These are phyloP conservation scores for Anser brachyrhynchus DNA, from an alignment of 2,113 vertebrate species.

Conservation along the genomic window DNA sequence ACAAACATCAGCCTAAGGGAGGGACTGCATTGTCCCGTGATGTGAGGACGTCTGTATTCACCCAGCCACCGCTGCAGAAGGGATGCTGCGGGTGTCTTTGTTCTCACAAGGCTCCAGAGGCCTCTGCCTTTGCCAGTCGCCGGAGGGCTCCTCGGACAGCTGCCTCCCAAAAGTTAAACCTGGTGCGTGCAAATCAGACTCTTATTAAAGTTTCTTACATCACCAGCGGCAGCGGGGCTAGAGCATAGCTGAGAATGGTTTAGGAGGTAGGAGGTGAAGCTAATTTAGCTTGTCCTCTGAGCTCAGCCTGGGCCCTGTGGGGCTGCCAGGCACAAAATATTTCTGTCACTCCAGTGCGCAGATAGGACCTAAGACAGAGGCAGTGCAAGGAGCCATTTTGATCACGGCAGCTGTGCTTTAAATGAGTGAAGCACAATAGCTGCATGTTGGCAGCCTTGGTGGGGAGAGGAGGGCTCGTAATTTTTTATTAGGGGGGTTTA, in stretches of 20 bases:
- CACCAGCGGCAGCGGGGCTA: neutral
- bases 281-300: neutral
- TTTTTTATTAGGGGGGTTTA: neutral
- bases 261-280: neutral
- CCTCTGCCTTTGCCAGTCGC: neutral
- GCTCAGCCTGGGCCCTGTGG: neutral
- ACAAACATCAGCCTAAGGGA: neutral
- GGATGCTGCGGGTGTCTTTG: neutral
- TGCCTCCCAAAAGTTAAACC: conserved; percentile 1
- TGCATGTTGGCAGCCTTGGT: neutral
- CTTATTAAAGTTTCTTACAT: conserved; percentile 23
- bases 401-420: neutral
- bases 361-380: neutral
- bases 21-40: neutral
- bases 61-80: rapidly evolving
- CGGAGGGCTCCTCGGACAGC: neutral
- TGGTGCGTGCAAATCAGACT: neutral
- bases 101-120: neutral
- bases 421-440: neutral
- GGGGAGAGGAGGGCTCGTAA: neutral
- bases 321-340: neutral
- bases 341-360: neutral
- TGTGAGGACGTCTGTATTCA: neutral
- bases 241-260: neutral
- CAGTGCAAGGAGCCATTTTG: neutral